phyloP scores from a whole-genome alignment of 2,888 invertebrate genomes.

The Lochmaea capreae region DNA sequence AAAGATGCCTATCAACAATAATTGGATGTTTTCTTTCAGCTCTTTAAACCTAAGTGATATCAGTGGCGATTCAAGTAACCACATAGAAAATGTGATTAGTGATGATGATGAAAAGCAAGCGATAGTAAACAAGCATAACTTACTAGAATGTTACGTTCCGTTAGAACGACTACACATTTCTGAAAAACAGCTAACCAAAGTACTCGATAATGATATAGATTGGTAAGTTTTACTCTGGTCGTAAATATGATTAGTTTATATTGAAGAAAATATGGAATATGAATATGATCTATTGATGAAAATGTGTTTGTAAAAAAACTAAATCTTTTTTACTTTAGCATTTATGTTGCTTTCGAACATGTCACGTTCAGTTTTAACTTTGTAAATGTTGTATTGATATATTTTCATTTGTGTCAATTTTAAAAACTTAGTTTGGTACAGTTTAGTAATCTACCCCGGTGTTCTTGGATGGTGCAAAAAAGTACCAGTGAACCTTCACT shows the following conservation, averaged over 20 bases:
- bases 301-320: no score
- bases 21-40: neutral
- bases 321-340: no score
- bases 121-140: neutral
- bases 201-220: constrained; percentile 35
- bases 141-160: constrained; percentile 34
- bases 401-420: no score
- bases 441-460: no score
- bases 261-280: no score
- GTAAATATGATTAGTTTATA: neutral
- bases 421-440: no score
- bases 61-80: neutral
- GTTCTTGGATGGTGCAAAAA: no score
- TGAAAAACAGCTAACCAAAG: constrained; percentile 22
- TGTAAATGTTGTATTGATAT: no score
- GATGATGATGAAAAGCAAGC: constrained; percentile 11
- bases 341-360: no score
- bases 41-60: neutral
- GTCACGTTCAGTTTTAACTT: no score
- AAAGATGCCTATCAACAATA: neutral
- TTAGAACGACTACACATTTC: constrained; percentile 34
- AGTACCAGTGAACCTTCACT: no score
- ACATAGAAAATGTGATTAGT: constrained; percentile 3
- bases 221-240: constrained; percentile 30
- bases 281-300: no score